Evolutionary conservation across 1,140 invertebrate species (phyloP).

Genomic region (Nylanderia fulva): DNA sequence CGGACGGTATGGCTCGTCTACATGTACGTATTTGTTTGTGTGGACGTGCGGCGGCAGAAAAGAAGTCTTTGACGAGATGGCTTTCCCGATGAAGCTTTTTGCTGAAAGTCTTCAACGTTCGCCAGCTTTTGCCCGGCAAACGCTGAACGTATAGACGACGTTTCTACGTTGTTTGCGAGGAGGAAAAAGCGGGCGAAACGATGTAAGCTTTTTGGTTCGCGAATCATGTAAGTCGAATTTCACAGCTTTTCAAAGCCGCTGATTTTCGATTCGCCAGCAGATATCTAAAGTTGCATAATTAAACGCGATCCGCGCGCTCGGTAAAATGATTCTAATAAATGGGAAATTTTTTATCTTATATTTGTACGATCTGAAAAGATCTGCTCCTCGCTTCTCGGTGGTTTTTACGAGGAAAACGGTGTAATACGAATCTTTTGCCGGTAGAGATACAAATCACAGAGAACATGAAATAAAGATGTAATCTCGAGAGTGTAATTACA

Average conservation of each 20-base stretch:
- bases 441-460: slow-evolving; percentile 12
- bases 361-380: background rate
- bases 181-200: slow-evolving; percentile 35
- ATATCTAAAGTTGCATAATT: background rate
- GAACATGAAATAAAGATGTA: background rate
- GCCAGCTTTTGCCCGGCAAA: slow-evolving; percentile 50
- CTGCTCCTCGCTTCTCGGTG: background rate
- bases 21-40: slow-evolving; percentile 31
- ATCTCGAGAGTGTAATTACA: slow-evolving; percentile 3
- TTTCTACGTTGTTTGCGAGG: slow-evolving; percentile 54
- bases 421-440: background rate
- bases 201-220: slow-evolving; percentile 34
- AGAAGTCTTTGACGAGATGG: slow-evolving; percentile 62
- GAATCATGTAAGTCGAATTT: slow-evolving; percentile 24
- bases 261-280: background rate
- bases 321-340: background rate
- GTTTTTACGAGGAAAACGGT: background rate
- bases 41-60: slow-evolving; percentile 31
- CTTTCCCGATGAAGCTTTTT: slow-evolving; percentile 61
- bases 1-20: slow-evolving; percentile 26
- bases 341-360: background rate
- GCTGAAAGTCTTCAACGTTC: slow-evolving; percentile 51
- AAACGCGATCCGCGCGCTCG: background rate
- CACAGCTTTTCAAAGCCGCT: background rate
- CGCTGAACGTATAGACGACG: slow-evolving; percentile 39